Evolutionary conservation across 2,888 invertebrate species (phyloP), one percentile per base, ranked within the genome.

Genomic region (Acanthosoma haemorrhoidale): DNA sequence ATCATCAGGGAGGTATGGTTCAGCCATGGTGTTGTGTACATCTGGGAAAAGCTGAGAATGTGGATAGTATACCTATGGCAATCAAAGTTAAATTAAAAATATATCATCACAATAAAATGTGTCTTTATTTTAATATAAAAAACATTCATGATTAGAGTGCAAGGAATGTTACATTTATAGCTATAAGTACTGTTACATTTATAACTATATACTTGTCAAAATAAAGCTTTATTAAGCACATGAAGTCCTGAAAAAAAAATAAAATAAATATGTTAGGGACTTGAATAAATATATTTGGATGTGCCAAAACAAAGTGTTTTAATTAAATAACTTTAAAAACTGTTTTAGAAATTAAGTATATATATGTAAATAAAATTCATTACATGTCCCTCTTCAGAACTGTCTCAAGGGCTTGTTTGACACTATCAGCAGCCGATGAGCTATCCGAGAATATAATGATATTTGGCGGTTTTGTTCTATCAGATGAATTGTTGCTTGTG

Each of bases 381-480:
- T 82, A 90, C 90, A 87, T 88, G 77, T 90, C 86, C 77, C 83
- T 84, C 79, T 89, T 88, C 72, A 92, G 81, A 69, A 89, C 86
- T 75, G 85, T 84, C 71, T 85, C 84, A 60, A 92, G 82, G 25
- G 89, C 88, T 29, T 83, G 82, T 77, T 88, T 88, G 68, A 91
- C 87, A 79, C 88, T 90, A 75, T 90, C 89, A 75, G 87, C 86
- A 58, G 90, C 87, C 29, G 86, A 85, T 70, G 85, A 79, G 79
- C 90, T 91, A 79, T 92, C 92, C 2, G 91, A 89, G 79, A 89
- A 92, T 75, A 92, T 89, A 72, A 92, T 82, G 76, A 92, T 86
- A 81, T 91, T 92, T 3, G 90, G 89, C 59, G 92, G 91, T 79
- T 91, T 91, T 2, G 58, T 63, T 16, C 39, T 13, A 18, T 63